phyloP scores from a whole-genome alignment of 2,888 invertebrate species.

The Drosophila buzzatii region DNA sequence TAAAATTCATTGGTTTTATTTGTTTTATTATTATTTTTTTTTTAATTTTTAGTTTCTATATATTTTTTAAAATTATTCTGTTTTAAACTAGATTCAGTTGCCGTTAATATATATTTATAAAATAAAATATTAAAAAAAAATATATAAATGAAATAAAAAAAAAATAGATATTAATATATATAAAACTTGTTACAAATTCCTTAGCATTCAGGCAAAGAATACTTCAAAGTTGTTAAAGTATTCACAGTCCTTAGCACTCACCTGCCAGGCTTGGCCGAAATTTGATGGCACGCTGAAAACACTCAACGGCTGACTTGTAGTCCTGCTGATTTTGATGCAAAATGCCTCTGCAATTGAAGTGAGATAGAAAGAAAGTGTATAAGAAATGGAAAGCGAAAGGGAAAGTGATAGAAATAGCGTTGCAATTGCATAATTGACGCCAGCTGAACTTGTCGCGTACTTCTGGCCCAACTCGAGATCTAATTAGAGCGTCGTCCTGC shows the following conservation, averaged over 20 bases:
- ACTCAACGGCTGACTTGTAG: constrained; percentile 94
- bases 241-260: constrained; percentile 37
- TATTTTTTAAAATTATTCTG: no score
- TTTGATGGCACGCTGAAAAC: constrained; percentile 96
- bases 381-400: constrained; percentile 26
- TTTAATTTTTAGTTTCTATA: no score
- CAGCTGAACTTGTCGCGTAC: constrained; percentile 65
- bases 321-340: constrained; percentile 95
- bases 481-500: constrained; percentile 63
- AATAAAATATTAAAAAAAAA: no score
- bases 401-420: constrained; percentile 50
- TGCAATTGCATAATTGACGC: constrained; percentile 60
- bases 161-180: background rate
- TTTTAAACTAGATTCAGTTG: no score
- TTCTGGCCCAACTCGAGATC: constrained; percentile 49
- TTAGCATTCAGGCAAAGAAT: background rate
- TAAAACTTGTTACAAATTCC: background rate
- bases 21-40: no score
- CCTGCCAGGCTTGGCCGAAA: constrained; percentile 92
- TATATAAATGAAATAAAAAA: no score
- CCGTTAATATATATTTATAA: no score
- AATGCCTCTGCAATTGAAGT: constrained; percentile 94
- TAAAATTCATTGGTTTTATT: no score
- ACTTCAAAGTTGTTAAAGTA: background rate
- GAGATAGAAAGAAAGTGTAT: constrained; percentile 85